A percentile compares a stretch with the other conserved stretches of the same genome.
These are phyloP conservation scores for Trichosurus vulpecula DNA, from an alignment of 2,797 vertebrate genomes.

Conservation along the genomic window DNA sequence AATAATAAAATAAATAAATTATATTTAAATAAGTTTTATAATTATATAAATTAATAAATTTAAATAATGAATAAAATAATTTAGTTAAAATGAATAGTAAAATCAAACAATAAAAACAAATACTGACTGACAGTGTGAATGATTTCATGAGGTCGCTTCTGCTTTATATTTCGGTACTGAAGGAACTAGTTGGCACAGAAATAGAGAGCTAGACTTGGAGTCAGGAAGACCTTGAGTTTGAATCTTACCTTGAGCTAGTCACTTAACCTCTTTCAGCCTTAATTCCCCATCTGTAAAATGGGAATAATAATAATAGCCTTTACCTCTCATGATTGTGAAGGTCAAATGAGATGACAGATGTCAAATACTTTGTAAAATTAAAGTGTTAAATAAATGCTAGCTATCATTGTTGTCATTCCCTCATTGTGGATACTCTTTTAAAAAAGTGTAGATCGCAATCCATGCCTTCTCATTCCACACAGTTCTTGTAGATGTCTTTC, in stretches of 20 bases:
- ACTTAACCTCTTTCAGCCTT: neutral
- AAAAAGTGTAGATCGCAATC: neutral
- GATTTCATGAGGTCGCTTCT: neutral
- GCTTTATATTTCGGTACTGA: neutral
- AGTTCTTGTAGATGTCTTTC: neutral
- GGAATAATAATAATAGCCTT: neutral
- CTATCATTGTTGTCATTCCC: neutral
- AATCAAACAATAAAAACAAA: neutral
- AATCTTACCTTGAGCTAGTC: neutral
- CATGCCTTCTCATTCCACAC: neutral
- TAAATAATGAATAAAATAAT: too few relatives aligned
- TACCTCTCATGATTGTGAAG: neutral
- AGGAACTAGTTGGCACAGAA: neutral
- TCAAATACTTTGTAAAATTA: neutral
- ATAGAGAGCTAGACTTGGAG: neutral
- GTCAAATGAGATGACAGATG: neutral
- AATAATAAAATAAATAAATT: too few relatives aligned
- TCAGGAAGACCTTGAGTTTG: neutral
- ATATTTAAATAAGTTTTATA: too few relatives aligned
- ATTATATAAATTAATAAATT: too few relatives aligned
- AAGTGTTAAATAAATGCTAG: neutral
- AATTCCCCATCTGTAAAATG: neutral
- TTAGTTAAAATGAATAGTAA: too few relatives aligned
- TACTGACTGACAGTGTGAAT: neutral
- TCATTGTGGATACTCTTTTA: neutral